phyloP scores from a whole-genome alignment of 2,888 invertebrate genomes.

The Fragum fragum region DNA sequence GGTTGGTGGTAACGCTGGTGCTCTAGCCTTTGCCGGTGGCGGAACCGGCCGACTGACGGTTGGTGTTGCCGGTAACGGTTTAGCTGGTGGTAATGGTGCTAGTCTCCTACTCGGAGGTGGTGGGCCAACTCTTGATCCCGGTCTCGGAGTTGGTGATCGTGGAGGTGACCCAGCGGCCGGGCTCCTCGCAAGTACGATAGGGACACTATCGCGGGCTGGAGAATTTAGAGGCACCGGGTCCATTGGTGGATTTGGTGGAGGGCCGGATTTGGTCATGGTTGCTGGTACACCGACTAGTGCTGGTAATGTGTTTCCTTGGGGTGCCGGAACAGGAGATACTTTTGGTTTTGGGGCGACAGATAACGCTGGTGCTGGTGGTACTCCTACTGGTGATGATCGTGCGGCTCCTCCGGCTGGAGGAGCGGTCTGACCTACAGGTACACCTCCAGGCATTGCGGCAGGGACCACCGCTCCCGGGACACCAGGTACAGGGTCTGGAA shows the following conservation, averaged over 20 bases:
- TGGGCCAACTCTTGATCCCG: neutral
- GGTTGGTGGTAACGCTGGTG: conserved; percentile 16
- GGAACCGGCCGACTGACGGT: neutral
- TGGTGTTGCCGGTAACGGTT: neutral
- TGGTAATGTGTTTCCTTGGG: neutral
- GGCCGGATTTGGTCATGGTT: neutral
- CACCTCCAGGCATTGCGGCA: neutral
- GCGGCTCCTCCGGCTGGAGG: neutral
- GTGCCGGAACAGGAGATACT: neutral
- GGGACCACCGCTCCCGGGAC: neutral
- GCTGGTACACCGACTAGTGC: neutral
- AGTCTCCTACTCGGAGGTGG: neutral
- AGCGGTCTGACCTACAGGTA: neutral
- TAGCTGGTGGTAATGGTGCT: neutral
- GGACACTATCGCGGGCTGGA: too few relatives aligned
- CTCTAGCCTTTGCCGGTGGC: neutral
- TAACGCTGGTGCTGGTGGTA: neutral
- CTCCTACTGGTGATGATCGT: neutral
- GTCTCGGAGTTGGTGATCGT: neutral
- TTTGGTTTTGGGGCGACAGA: neutral
- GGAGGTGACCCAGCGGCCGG: neutral
- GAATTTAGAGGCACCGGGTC: neutral
- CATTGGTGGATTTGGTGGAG: neutral
- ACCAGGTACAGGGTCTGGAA: neutral
- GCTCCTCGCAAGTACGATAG: too few relatives aligned